phyloP scores from a whole-genome alignment of 2,113 vertebrate species.

The Corythoichthys haematopterus region DNA sequence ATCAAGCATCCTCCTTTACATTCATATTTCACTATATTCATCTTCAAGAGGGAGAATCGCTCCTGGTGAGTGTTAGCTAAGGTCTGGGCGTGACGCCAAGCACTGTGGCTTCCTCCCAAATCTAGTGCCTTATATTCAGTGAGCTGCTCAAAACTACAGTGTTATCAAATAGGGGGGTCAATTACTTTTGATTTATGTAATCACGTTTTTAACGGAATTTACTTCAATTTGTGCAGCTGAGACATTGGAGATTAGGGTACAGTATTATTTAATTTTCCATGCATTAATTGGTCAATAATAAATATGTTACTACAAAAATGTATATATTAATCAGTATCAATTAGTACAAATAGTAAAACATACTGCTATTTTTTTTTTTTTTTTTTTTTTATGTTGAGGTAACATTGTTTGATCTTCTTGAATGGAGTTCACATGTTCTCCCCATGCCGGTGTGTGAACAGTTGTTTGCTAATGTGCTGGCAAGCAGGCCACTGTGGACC shows the following conservation, averaged over 20 bases:
- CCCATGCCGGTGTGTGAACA: no score
- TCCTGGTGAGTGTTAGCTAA: slow-evolving; percentile 27
- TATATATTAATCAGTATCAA: not conserved
- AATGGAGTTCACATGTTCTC: no score
- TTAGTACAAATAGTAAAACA: not conserved
- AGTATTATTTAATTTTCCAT: not conserved
- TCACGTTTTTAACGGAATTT: not conserved
- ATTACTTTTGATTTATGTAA: not conserved
- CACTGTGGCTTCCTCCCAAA: slow-evolving; percentile 27
- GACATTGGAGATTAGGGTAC: not conserved
- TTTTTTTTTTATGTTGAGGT: no score
- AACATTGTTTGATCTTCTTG: no score
- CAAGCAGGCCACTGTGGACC: no score
- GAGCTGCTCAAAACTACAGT: not conserved
- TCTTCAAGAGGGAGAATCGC: slow-evolving; percentile 22
- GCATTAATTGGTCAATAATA: not conserved
- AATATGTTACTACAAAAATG: not conserved
- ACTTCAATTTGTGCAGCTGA: not conserved
- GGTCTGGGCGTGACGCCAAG: slow-evolving; percentile 49
- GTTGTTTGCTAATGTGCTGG: no score
- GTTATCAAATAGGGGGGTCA: not conserved
- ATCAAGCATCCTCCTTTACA: slow-evolving; percentile 8
- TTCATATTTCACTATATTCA: not conserved
- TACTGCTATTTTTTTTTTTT: no score
- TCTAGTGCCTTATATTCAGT: slow-evolving; percentile 14